Percentiles rank a stretch among this genome's conserved stretches.
Evolutionary conservation across 2,888 invertebrate species (phyloP).

Genomic region (Thereva nobilitata): DNA sequence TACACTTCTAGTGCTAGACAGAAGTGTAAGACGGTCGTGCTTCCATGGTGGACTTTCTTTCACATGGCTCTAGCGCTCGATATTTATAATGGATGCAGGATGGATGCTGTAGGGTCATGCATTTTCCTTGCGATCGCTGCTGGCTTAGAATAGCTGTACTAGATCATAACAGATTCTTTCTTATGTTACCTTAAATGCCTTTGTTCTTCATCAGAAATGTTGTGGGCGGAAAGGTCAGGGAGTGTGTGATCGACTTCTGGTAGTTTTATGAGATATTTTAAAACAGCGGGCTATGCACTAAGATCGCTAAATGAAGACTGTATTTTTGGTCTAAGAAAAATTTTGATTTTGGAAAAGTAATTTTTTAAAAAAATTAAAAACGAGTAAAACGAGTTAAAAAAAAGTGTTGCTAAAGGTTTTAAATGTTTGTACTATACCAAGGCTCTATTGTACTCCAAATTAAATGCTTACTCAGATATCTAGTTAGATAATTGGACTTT

Average conservation of each 20-base stretch:
- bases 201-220: conserved; percentile 2
- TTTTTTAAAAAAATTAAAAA: too few species aligned
- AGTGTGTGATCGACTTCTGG: background rate
- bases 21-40: conserved; percentile 21
- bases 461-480: too few species aligned
- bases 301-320: too few species aligned
- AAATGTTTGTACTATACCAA: too few species aligned
- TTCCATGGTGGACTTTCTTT: conserved; percentile 19
- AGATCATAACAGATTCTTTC: conserved; percentile 1
- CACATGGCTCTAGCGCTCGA: conserved; percentile 8
- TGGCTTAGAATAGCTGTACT: conserved; percentile 4
- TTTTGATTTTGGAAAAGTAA: too few species aligned
- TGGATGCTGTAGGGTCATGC: conserved; percentile 24
- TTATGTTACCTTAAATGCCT: background rate
- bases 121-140: conserved; percentile 10
- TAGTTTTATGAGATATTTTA: conserved; percentile 7
- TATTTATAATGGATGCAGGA: conserved; percentile 2
- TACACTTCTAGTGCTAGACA: background rate
- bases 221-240: conserved; percentile 16
- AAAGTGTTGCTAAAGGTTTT: too few species aligned
- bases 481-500: too few species aligned
- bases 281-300: background rate
- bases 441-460: too few species aligned
- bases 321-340: too few species aligned
- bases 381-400: too few species aligned